Base-by-base conservation (phyloP, 2,888 invertebrate species). In the Diarsia mendica region DNA sequence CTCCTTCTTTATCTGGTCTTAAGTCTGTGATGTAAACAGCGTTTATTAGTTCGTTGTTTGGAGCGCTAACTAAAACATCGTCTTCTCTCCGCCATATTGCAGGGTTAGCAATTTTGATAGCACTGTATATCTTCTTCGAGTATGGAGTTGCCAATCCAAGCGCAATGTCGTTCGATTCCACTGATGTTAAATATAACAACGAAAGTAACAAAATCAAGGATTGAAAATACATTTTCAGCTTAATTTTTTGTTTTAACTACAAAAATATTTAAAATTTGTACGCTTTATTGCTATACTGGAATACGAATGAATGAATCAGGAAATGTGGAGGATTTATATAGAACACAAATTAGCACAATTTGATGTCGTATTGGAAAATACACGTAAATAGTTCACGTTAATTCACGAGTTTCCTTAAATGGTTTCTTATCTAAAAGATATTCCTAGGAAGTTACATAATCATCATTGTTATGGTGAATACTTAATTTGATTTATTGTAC, bases 61-160 rank as follows among this genome's bases (percentile, higher is more conserved):
- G 90, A 18, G 93, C 91, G 58, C 90, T 92, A 0, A 95, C 83
- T 9, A 92, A 89, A 0, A 96, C 80, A 33, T 93, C 93, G 49
- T 95, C 95, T 6, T 93, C 92, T 60, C 95, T 91, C 13, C 85
- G 92, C 95, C 96, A 96, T 9, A 95, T 66, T 0, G 95, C 95
- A 0, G 96, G 95, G 63, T 93, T 86, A 0, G 92, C 93, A 86
- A 93, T 91, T 67, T 92, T 93, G 0, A 95, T 91, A 69, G 93
- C 93, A 83, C 92, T 91, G 73, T 90, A 95, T 64, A 95, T 92
- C 73, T 92, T 94, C 77, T 87, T 94, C 0, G 95, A 92, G 44
- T 78, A 87, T 10, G 88, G 87, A 2, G 87, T 84, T 23, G 87
- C 83, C 2, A 75, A 68, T 55, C 87, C 87, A 13, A 87, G 60